phyloP scores from a whole-genome alignment of 2,888 invertebrate genomes.

The Mamestra brassicae region DNA sequence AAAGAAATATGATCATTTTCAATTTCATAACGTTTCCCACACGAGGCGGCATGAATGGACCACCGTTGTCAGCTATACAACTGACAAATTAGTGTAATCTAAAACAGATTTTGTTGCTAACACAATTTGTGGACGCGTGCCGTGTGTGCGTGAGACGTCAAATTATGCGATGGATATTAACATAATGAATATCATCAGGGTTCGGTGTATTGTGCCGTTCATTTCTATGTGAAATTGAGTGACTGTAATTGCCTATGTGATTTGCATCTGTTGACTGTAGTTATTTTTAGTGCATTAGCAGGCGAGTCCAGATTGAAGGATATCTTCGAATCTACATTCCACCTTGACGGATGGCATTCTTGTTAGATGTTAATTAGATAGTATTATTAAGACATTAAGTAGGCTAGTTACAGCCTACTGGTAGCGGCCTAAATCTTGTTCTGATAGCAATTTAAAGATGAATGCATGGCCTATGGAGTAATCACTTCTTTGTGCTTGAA shows the following conservation, averaged over 20 bases:
- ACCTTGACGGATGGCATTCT: slow-evolving; percentile 38
- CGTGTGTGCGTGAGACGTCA: slow-evolving; percentile 76
- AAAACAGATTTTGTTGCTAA: slow-evolving; percentile 85
- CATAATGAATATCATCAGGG: slow-evolving; percentile 76
- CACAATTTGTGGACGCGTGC: slow-evolving; percentile 77
- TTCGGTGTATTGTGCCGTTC: slow-evolving; percentile 55
- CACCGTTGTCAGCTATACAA: slow-evolving; percentile 72
- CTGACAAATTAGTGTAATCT: slow-evolving; percentile 90
- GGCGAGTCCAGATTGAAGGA: slow-evolving; percentile 40
- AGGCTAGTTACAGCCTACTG: slow-evolving; percentile 25
- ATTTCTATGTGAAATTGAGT: slow-evolving; percentile 62
- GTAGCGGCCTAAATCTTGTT: slow-evolving; percentile 25
- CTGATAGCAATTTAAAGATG: slow-evolving; percentile 36
- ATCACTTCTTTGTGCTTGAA: slow-evolving; percentile 36
- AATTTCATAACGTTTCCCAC: slow-evolving; percentile 91
- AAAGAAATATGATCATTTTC: slow-evolving; percentile 91
- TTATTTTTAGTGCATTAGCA: slow-evolving; percentile 62
- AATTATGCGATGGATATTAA: slow-evolving; percentile 77
- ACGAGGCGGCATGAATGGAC: slow-evolving; percentile 84
- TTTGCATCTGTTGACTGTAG: slow-evolving; percentile 58
- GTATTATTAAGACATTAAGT: slow-evolving; percentile 34
- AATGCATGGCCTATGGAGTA: slow-evolving; percentile 29
- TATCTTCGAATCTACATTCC: slow-evolving; percentile 7
- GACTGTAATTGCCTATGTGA: slow-evolving; percentile 59
- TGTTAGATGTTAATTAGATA: slow-evolving; percentile 46